Base-by-base conservation (phyloP, 2,113 vertebrate species). In the Lipophrys pholis region DNA sequence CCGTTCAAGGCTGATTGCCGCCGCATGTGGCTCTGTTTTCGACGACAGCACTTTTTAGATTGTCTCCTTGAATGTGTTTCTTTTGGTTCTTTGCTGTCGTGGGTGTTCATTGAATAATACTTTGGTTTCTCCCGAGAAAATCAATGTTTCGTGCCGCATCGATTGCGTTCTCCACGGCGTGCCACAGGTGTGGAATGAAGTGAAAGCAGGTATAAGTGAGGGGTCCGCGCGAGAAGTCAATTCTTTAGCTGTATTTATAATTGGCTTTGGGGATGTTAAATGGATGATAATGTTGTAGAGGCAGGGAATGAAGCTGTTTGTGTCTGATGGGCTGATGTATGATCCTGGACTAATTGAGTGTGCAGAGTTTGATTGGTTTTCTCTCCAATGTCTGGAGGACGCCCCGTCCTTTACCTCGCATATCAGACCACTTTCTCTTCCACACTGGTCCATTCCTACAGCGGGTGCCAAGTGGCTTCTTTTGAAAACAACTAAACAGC, bases 261-360 rank as follows among this genome's bases (percentile, higher is more conserved):
- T 80, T 57, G 58, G 15, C 73, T 55, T 42, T 14, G 55, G 21
- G 62, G 76, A 71, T 38, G 51, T 76, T 65, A 49, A 82, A 81
- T 77, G 53, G 68, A 64, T 61, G 71, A 66, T 66, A 35, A 78
- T 65, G 53, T 72, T 65, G 62, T 40, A 11, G 46, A 59, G 69
- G 66, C 11, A 10, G 17, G 5, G 50, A 65, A 39, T 41, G 55
- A 78, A 60, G 78, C 64, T 30, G 67, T 16, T 49, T 60, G 55
- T 49, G 76, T 35, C 60, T 42, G 54, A 69, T 56, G 58, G 66
- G 64, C 72, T 86, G 86, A 89, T 89, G 73, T 83, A 81, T 81
- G 85, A 86, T 81, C 72, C 69, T 10, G 76, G 48, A 70, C 85
- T 91, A 91, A 91, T 90, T 87, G 83, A 89, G 82, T 77, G 86